Percentiles rank a stretch among this genome's conserved stretches.
These are phyloP conservation scores for Beroe forskalii DNA, from an alignment of 37 sponge, comb jelly and placozoan genomes.

Conservation along the genomic window DNA sequence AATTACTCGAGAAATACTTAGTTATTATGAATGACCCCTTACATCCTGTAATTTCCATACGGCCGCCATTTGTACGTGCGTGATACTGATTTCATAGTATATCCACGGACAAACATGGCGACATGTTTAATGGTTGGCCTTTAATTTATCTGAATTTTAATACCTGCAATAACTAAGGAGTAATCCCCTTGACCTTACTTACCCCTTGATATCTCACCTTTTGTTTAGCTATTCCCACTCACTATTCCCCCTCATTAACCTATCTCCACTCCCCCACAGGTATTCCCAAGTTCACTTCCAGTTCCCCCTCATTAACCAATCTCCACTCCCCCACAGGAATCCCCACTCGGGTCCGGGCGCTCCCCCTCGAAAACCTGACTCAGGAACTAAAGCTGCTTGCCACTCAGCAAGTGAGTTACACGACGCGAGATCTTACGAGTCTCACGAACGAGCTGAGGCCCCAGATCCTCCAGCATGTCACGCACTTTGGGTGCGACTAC, in stretches of 20 bases:
- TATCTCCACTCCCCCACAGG: not conserved
- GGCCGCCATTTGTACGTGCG: too few relatives aligned
- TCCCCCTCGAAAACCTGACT: not conserved
- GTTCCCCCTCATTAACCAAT: not conserved
- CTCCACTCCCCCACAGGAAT: not conserved
- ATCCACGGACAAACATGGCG: too few relatives aligned
- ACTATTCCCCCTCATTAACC: not conserved
- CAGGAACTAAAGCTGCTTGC: not conserved
- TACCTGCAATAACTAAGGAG: too few relatives aligned
- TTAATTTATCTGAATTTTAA: too few relatives aligned
- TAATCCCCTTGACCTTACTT: too few relatives aligned
- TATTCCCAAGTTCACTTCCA: not conserved
- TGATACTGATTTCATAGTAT: too few relatives aligned
- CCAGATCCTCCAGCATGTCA: slow-evolving; percentile 3
- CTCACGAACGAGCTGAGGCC: slow-evolving; percentile 14
- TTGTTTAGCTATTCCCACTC: too few relatives aligned
- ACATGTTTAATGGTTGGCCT: too few relatives aligned
- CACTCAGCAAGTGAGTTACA: not conserved
- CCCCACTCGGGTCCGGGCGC: not conserved
- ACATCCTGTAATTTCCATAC: too few relatives aligned
- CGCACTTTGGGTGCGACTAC: slow-evolving; percentile 7
- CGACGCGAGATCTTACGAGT: not conserved
- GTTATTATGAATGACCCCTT: too few relatives aligned
- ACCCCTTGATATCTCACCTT: too few relatives aligned
- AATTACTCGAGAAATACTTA: too few relatives aligned